Evolutionary conservation across 1,140 invertebrate species (phyloP), one percentile per base, ranked within the genome.

Genomic region (Lethrus apterus): DNA sequence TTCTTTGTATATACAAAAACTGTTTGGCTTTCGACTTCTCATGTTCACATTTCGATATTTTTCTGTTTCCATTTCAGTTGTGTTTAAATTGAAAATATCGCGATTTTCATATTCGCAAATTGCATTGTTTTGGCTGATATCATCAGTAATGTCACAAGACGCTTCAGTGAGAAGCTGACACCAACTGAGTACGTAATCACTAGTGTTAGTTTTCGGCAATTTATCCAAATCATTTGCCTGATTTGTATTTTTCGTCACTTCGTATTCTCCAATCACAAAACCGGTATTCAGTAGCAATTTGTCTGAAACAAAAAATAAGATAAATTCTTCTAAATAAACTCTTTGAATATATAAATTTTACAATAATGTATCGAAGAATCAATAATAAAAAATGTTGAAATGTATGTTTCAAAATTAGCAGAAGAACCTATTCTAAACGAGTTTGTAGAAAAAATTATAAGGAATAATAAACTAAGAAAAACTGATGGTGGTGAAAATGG

Each of bases 281-380:
- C 78, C 76, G 52, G 72, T 75, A 32, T 75, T 74, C 32, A 82
- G 59, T 50, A 80, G 48, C 51, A 81, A 65, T 64, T 77, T 79
- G 54, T 81, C 79, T 81, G 61, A 7, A 73, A 55, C n/a, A n/a
- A 51, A 19, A 56, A 55, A 54, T 46, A 49, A 20, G 10, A 44
- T 44, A n/a, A n/a, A n/a, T n/a, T n/a, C n/a, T n/a, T n/a, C n/a
- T n/a, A n/a, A n/a, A n/a, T n/a, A n/a, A n/a, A n/a, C n/a, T n/a
- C n/a, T n/a, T n/a, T n/a, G n/a, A n/a, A n/a, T n/a, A n/a, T n/a
- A n/a, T n/a, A n/a, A n/a, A n/a, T n/a, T n/a, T n/a, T n/a, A n/a
- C n/a, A n/a, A n/a, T n/a, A n/a, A n/a, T n/a, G n/a, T n/a, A n/a
- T n/a, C n/a, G n/a, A n/a, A n/a, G n/a, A n/a, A n/a, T n/a, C n/a